Evolutionary conservation across 2,113 vertebrate genomes (phyloP).

Genomic region (Tursiops truncatus): DNA sequence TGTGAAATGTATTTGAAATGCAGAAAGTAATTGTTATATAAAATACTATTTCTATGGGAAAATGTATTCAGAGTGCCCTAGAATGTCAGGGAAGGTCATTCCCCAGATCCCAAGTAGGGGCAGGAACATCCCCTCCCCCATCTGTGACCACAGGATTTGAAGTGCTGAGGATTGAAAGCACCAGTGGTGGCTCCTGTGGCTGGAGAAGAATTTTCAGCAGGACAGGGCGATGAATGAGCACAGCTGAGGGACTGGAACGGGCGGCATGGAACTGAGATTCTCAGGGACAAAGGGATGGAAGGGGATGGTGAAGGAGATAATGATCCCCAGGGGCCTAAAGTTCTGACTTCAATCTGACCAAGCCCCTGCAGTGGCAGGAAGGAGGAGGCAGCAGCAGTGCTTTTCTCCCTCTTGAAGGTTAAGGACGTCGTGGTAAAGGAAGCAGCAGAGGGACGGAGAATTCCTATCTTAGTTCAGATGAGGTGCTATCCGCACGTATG

Average conservation of each 20-base stretch:
- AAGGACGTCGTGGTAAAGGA: background rate
- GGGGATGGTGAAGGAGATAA: background rate
- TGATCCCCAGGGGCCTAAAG: background rate
- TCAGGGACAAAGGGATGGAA: background rate
- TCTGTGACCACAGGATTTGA: background rate
- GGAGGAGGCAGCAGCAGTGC: background rate
- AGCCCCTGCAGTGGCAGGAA: background rate
- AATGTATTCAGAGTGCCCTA: background rate
- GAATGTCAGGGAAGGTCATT: background rate
- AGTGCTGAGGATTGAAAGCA: background rate
- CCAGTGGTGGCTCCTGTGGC: background rate
- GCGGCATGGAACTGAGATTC: background rate
- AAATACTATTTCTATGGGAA: background rate
- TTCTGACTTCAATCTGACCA: background rate
- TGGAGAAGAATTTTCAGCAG: background rate
- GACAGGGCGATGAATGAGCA: background rate
- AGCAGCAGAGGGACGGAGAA: background rate
- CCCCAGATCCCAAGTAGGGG: background rate
- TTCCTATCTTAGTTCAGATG: background rate
- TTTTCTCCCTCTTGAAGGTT: background rate
- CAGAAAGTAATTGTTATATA: constrained; percentile 24
- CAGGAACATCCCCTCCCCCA: background rate
- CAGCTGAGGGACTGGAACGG: background rate
- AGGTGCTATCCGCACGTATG: background rate
- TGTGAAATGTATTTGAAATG: constrained; percentile 35